A percentile compares a stretch with the other conserved stretches of the same genome.
These are phyloP conservation scores for Gymnoscopelus microlampas DNA, from an alignment of 2,797 vertebrate species.

Conservation along the genomic window DNA sequence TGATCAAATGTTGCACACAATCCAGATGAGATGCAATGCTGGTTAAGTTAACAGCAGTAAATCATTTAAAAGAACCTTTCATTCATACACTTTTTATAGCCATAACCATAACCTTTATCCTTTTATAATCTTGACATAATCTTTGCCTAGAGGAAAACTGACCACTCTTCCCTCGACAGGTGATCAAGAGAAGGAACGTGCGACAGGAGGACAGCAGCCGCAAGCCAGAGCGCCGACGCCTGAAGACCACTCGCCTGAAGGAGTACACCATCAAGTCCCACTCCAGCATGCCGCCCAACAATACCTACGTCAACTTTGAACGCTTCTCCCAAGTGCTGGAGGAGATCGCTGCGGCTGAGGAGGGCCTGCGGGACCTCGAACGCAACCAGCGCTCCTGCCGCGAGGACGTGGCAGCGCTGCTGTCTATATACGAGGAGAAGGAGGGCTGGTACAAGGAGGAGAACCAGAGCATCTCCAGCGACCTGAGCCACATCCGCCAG, in stretches of 20 bases:
- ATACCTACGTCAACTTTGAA: constrained; percentile 98
- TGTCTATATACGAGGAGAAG: constrained; percentile 95
- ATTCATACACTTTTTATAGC: neutral
- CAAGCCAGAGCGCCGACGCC: constrained; percentile 90
- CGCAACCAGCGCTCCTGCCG: constrained; percentile 89
- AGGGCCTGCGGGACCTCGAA: constrained; percentile 89
- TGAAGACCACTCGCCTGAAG: constrained; percentile 96
- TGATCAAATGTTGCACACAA: neutral
- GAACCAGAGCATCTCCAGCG: constrained; percentile 89
- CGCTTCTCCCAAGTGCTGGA: constrained; percentile 97
- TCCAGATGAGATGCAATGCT: neutral
- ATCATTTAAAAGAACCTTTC: neutral
- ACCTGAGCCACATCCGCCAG: constrained; percentile 88
- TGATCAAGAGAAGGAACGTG: constrained; percentile 94
- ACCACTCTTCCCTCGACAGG: constrained; percentile 70
- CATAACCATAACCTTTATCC: neutral
- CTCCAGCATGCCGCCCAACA: constrained; percentile 99
- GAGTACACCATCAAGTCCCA: constrained; percentile 99
- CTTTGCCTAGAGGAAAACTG: neutral
- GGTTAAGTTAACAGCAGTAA: too few relatives aligned
- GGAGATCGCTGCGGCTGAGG: constrained; percentile 90
- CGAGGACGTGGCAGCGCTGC: constrained; percentile 91
- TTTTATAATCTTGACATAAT: neutral
- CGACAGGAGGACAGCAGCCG: constrained; percentile 90
- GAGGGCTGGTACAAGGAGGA: constrained; percentile 97